Conservation (phyloP, 2,888 invertebrate species). For the Epiperipatus broadwayi region DNA sequence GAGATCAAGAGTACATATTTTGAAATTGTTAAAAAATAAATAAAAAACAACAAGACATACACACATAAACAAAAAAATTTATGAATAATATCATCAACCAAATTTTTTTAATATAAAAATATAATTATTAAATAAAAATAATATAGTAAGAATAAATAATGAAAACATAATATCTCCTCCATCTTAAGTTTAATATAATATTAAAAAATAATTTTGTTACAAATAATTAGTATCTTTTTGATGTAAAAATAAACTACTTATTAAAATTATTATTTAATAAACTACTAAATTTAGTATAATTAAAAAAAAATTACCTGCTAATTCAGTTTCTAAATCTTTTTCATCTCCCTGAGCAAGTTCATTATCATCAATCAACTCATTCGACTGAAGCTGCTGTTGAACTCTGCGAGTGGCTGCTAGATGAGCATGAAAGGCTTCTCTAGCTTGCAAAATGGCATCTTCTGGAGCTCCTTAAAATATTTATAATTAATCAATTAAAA, state of each 20-base stretch:
- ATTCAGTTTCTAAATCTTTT: slow-evolving; percentile 38
- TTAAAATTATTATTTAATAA: not conserved
- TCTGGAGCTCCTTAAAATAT: slow-evolving; percentile 44
- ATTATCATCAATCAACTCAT: slow-evolving; percentile 76
- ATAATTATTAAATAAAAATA: no score
- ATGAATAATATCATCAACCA: no score
- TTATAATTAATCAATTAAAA: slow-evolving; percentile 10
- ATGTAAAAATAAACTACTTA: not conserved
- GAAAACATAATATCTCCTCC: no score
- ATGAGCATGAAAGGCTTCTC: slow-evolving; percentile 82
- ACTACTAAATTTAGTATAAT: no score
- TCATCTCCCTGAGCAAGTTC: slow-evolving; percentile 44
- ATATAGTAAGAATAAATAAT: no score
- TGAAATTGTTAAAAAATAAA: no score
- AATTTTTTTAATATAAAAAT: no score
- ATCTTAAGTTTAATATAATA: no score
- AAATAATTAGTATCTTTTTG: not conserved
- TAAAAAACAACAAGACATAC: no score
- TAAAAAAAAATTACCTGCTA: slow-evolving; percentile 23
- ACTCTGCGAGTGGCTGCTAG: slow-evolving; percentile 51
- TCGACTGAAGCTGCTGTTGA: slow-evolving; percentile 51
- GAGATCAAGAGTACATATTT: no score
- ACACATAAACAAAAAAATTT: no score
- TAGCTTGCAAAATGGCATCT: slow-evolving; percentile 78
- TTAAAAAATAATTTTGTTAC: no score